Base-by-base conservation (phyloP, 2,888 invertebrate species). In the Hirtodrosophila duncani region DNA sequence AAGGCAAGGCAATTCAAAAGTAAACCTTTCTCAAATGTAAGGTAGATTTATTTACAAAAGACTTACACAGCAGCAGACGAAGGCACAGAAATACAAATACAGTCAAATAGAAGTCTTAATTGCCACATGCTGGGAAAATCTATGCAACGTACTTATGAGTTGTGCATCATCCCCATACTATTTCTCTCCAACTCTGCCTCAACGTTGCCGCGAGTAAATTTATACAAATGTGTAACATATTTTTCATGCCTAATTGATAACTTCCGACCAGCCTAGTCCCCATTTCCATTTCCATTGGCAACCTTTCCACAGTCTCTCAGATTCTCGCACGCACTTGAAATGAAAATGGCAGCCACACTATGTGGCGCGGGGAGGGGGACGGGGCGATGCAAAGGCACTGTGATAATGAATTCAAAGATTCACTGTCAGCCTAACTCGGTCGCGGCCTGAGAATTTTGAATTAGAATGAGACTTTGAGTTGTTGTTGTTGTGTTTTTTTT, bases 321-420 rank as follows among this genome's bases (percentile, higher is more conserved):
- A 26, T 24, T 37, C 13, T 31, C 5, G 13, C 36, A 68, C 63
- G 63, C 63, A 63, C 41, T 55, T 52, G n/a, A 43, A 27, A 34
- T 17, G 10, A 11, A 21, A 20, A 24, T 33, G 14, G 9, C 6
- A 14, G 29, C 20, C 23, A 36, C 13, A 11, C 26, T 23, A 26
- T 20, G 29, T 18, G n/a, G 14, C 11, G 21, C 27, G 41, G 5
- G 8, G 17, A 29, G 8, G 8, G 5, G 11, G 34, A 24, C 27
- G 7, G 16, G 30, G 20, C 11, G 13, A 6, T 5, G 27, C 27
- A n/a, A 26, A 8, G 6, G 14, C 36, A 37, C 31, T 78, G 81
- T 81, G 75, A 80, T 80, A 69, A 82, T 81, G 82, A 82, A 83
- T 82, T 82, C 79, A 65, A 48, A 67, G 67, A 82, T 79, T 81